These are phyloP conservation scores for Oithona nana DNA, from an alignment of 2,888 invertebrate species.

Conservation along the genomic window DNA sequence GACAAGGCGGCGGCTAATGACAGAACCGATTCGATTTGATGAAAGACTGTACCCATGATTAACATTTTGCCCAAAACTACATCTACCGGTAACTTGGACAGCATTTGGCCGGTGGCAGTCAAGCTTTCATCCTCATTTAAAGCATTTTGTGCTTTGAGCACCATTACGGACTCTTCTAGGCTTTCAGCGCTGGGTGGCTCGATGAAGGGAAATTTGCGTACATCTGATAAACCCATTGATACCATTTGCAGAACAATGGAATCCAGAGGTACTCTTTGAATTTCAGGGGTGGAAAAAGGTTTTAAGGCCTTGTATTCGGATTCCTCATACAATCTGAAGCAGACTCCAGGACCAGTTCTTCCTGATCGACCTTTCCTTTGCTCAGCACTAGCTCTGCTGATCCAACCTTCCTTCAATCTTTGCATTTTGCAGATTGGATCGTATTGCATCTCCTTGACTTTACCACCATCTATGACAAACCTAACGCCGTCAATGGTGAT, in stretches of 20 bases:
- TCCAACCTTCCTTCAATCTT: conserved; percentile 77
- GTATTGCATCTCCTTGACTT: conserved; percentile 92
- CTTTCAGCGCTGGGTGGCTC: conserved; percentile 70
- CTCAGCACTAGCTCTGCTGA: conserved; percentile 91
- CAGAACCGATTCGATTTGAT: conserved; percentile 62
- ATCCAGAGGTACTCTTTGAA: conserved; percentile 80
- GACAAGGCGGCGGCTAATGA: conserved; percentile 78
- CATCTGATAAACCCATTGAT: conserved; percentile 75
- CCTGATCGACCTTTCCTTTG: conserved; percentile 81
- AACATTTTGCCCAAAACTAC: conserved; percentile 88
- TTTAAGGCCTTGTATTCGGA: conserved; percentile 58
- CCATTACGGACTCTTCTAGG: conserved; percentile 65
- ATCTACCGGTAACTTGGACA: conserved; percentile 80
- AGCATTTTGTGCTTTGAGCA: conserved; percentile 61
- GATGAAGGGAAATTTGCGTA: conserved; percentile 78
- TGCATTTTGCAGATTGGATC: conserved; percentile 78
- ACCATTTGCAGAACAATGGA: conserved; percentile 79
- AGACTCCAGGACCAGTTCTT: conserved; percentile 63
- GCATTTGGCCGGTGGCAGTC: conserved; percentile 63
- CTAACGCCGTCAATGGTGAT: conserved; percentile 94
- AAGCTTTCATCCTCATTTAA: conserved; percentile 43
- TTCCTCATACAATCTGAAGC: conserved; percentile 71
- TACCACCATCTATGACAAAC: conserved; percentile 92
- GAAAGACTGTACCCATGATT: conserved; percentile 70
- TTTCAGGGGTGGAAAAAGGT: conserved; percentile 73